Percentiles rank a stretch among this genome's conserved stretches.
These are phyloP conservation scores for Muscina levida DNA, from an alignment of 2,888 invertebrate genomes.

Conservation along the genomic window DNA sequence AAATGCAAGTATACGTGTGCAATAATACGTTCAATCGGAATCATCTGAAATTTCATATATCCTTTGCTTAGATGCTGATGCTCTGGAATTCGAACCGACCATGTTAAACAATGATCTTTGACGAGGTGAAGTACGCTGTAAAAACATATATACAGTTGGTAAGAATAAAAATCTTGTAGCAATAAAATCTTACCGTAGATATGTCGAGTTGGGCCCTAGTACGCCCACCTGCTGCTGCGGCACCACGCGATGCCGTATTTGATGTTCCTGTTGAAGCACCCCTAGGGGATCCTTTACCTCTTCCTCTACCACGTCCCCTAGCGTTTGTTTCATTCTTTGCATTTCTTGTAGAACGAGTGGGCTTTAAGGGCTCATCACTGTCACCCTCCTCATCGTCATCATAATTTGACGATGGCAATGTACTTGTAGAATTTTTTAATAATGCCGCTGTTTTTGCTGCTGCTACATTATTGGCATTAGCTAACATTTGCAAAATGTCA, in stretches of 20 bases:
- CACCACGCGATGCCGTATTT: slow-evolving; percentile 39
- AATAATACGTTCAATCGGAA: slow-evolving; percentile 58
- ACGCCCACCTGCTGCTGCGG: slow-evolving; percentile 50
- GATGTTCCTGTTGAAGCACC: slow-evolving; percentile 58
- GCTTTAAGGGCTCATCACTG: slow-evolving; percentile 42
- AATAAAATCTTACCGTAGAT: slow-evolving; percentile 59
- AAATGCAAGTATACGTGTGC: no score
- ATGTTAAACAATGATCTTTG: slow-evolving; percentile 33
- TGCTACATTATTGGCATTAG: slow-evolving; percentile 43
- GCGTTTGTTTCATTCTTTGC: slow-evolving; percentile 35
- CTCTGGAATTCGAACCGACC: slow-evolving; percentile 56
- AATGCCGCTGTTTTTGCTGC: slow-evolving; percentile 22
- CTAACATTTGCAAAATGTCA: slow-evolving; percentile 72
- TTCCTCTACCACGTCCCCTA: slow-evolving; percentile 68
- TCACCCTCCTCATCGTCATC: slow-evolving; percentile 51
- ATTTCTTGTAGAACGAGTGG: slow-evolving; percentile 34
- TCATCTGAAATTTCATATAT: slow-evolving; percentile 65
- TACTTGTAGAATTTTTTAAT: slow-evolving; percentile 26
- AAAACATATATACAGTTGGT: neutral
- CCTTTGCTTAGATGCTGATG: slow-evolving; percentile 45
- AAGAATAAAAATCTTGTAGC: neutral
- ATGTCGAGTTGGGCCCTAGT: slow-evolving; percentile 70
- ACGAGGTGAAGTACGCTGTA: slow-evolving; percentile 62
- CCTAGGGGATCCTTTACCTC: slow-evolving; percentile 69
- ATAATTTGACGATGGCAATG: neutral